Conservation (phyloP, 2,113 vertebrate genomes). For the Passer montanus region DNA sequence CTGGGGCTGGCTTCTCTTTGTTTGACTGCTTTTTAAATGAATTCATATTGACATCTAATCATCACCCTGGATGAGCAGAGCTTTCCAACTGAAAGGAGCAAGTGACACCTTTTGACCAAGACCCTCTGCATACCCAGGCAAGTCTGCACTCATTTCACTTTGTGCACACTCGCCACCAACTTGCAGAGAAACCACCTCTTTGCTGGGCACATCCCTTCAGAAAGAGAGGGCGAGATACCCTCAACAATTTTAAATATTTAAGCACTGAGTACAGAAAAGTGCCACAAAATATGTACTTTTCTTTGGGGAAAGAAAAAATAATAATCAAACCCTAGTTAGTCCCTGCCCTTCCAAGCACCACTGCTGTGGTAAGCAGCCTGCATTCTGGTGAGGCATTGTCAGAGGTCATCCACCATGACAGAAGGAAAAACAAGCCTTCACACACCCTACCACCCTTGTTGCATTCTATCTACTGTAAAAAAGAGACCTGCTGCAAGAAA, state of each 20-base stretch:
- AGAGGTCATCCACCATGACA: accelerated
- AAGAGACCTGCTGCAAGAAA: accelerated
- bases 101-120: background rate
- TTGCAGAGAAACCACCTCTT: background rate
- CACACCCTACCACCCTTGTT: background rate
- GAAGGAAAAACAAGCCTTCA: background rate
- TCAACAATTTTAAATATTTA: accelerated
- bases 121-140: background rate
- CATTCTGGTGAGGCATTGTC: background rate
- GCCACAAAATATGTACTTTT: background rate
- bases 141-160: background rate
- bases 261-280: background rate
- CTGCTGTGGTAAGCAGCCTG: background rate
- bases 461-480: background rate
- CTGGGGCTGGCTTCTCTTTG: background rate
- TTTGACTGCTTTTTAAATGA: background rate
- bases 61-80: background rate
- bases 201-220: background rate
- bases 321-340: background rate
- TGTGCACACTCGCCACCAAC: accelerated
- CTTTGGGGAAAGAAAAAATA: background rate
- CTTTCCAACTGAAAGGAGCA: background rate
- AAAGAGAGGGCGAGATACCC: background rate
- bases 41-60: background rate
- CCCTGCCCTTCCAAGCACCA: background rate